Base-by-base conservation (phyloP, 2,888 invertebrate species). In the Empis stercorea region DNA sequence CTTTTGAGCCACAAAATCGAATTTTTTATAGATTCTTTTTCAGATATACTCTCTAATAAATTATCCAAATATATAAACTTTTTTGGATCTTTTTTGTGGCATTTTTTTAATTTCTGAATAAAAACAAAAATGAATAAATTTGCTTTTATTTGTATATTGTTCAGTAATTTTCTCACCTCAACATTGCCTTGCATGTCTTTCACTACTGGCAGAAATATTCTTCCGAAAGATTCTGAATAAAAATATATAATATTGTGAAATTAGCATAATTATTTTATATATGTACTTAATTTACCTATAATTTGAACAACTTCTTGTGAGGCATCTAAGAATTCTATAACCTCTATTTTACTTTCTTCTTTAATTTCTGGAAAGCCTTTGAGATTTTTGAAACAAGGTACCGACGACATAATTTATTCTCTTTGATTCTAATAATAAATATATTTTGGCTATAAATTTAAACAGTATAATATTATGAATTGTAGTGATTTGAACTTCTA, bases 121-220 rank as follows among this genome's bases (percentile, higher is more conserved):
- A 56, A 48, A 51, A 47, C 49, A 48, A 53, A 48, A 50, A 36
- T 38, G 34, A 7, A 13, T 14, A 34, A 13, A 39, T 41, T n/a
- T 27, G n/a, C n/a, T n/a, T n/a, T n/a, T n/a, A n/a, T n/a, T n/a
- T n/a, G n/a, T n/a, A n/a, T n/a, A n/a, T n/a, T n/a, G n/a, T n/a
- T n/a, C n/a, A n/a, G n/a, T 6, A 16, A 44, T n/a, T 27, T 11
- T 14, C 58, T 75, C 71, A 84, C 86, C 63, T 78, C 75, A 55
- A 87, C 79, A 66, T 87, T 87, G 57, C 81, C 80, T 68, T 78
- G 76, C 77, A 87, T 82, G 60, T 87, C 87, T 65, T 76, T 76
- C 57, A 79, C 80, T 37, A 87, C 80, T 23, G 85, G 83, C 41
- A 78, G 72, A 65, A 86, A 85, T 14, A 80, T 69, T 65, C 78